Conservation (phyloP, 2,797 vertebrate species). For the Tadarida brasiliensis region DNA sequence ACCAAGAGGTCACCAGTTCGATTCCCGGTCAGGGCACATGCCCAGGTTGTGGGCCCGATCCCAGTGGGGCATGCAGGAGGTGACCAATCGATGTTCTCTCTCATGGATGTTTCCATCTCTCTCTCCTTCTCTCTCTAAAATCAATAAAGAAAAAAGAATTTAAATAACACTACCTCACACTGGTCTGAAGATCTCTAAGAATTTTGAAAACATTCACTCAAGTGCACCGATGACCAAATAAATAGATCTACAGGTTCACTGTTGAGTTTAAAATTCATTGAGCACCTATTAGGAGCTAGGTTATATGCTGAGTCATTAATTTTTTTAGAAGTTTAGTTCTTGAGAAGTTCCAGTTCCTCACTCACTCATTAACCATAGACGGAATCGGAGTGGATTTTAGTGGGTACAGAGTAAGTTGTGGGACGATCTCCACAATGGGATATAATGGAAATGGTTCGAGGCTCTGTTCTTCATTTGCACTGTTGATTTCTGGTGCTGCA, state of each 20-base stretch:
- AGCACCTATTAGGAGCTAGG: not conserved
- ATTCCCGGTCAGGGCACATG: too few species aligned
- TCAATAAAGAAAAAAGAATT: too few species aligned
- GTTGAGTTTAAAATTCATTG: not conserved
- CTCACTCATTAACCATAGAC: constrained; percentile 37
- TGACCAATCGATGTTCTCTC: too few species aligned
- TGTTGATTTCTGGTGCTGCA: not conserved
- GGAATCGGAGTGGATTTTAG: constrained; percentile 72
- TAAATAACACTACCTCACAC: not conserved
- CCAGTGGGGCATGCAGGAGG: too few species aligned
- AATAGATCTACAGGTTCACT: not conserved
- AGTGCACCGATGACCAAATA: not conserved
- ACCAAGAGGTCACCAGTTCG: too few species aligned
- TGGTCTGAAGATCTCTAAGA: not conserved
- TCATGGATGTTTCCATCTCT: too few species aligned
- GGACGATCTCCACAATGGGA: constrained; percentile 27
- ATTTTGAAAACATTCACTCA: constrained; percentile 22
- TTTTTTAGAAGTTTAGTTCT: not conserved
- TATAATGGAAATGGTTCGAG: not conserved
- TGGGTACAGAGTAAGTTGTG: constrained; percentile 7
- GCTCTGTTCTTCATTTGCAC: not conserved
- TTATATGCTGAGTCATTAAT: not conserved
- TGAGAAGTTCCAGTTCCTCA: constrained; percentile 28
- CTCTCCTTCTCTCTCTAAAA: too few species aligned
- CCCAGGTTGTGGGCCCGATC: too few species aligned